Conservation (phyloP, 2,888 invertebrate species). For the Tipula confusa region DNA sequence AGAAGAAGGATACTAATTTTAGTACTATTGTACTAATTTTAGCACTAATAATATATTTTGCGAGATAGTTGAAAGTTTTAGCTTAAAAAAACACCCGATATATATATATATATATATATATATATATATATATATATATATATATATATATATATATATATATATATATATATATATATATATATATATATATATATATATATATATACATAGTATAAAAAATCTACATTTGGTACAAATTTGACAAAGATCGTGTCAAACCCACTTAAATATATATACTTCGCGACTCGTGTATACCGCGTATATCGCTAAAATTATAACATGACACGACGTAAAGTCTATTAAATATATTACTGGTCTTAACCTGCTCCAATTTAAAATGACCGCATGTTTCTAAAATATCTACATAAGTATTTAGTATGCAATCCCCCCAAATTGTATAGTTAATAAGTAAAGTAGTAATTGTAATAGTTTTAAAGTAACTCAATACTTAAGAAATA, state of each 20-base stretch:
- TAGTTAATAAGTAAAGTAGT: background rate
- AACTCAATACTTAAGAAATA: constrained; percentile 20
- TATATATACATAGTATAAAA: no score
- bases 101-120: no score
- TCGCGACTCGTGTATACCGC: no score
- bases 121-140: no score
- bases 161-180: no score
- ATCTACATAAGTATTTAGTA: background rate
- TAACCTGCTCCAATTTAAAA: background rate
- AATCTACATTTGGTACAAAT: background rate
- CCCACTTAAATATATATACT: background rate
- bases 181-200: no score
- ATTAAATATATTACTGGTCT: background rate
- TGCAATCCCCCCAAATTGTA: background rate
- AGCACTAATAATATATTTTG: no score
- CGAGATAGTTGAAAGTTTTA: no score
- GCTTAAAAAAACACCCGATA: no score
- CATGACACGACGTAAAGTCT: background rate
- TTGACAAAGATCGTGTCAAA: background rate
- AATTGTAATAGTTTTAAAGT: background rate
- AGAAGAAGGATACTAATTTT: no score
- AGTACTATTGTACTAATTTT: no score
- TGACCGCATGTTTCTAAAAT: background rate
- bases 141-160: no score
- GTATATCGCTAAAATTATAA: background rate